phyloP scores from a whole-genome alignment of 2,888 invertebrate species.

The Eristalis arbustorum region DNA sequence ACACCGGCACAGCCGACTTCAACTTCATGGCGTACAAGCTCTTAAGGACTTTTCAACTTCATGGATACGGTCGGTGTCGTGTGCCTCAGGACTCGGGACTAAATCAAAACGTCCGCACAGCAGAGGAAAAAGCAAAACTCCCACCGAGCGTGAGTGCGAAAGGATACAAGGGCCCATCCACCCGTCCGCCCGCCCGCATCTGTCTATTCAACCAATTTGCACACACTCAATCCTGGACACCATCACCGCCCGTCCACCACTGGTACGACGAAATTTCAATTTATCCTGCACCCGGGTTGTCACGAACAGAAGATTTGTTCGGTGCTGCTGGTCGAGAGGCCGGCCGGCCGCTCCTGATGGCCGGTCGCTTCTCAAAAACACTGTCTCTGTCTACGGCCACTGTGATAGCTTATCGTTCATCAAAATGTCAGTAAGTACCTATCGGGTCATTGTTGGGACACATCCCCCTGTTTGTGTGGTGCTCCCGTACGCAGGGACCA shows the following conservation, averaged over 20 bases:
- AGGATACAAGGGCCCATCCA: no score
- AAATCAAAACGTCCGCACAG: slow-evolving; percentile 63
- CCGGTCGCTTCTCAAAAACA: slow-evolving; percentile 46
- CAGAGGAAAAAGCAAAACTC: slow-evolving; percentile 7
- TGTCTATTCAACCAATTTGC: slow-evolving; percentile 70
- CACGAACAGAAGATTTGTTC: slow-evolving; percentile 69
- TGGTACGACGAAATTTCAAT: slow-evolving; percentile 69
- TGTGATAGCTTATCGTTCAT: slow-evolving; percentile 70
- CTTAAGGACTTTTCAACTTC: slow-evolving; percentile 58
- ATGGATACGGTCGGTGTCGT: slow-evolving; percentile 31
- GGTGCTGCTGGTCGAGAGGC: background rate
- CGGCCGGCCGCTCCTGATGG: slow-evolving; percentile 7
- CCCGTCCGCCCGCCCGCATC: slow-evolving; percentile 63
- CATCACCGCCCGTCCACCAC: background rate
- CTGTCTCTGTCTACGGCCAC: slow-evolving; percentile 65
- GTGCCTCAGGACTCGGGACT: slow-evolving; percentile 43
- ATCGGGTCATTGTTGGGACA: slow-evolving; percentile 69
- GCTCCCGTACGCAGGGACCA: slow-evolving; percentile 32
- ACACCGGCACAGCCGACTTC: background rate
- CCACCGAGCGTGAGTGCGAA: slow-evolving; percentile 15
- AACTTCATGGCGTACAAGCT: background rate
- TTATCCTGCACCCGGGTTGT: slow-evolving; percentile 65
- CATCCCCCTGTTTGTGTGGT: slow-evolving; percentile 29
- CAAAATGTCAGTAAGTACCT: slow-evolving; percentile 71
- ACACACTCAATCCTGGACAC: slow-evolving; percentile 59